phyloP scores from a whole-genome alignment of 2,113 vertebrate species.

The Calyptomena viridis region DNA sequence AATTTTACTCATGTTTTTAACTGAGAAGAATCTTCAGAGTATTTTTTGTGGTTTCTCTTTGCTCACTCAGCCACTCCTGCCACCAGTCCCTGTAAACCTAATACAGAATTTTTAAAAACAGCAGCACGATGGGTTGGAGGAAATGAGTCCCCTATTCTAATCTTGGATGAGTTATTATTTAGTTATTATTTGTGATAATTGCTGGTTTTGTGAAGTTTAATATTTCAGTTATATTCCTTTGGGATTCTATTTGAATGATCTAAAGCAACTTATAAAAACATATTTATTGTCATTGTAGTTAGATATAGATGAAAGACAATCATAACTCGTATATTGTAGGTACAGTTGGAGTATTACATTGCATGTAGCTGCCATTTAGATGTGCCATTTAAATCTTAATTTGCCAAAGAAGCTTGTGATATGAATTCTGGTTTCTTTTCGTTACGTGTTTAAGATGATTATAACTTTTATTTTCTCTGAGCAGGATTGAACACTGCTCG shows the following conservation, averaged over 20 bases:
- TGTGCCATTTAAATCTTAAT: background rate
- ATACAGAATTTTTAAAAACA: background rate
- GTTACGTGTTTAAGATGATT: background rate
- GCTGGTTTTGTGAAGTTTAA: background rate
- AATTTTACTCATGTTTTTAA: background rate
- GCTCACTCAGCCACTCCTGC: background rate
- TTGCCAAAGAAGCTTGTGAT: background rate
- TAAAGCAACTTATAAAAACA: background rate
- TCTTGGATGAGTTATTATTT: background rate
- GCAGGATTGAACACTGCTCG: background rate
- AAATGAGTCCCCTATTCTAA: background rate
- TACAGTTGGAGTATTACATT: background rate
- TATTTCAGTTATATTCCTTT: background rate
- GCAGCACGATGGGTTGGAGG: background rate
- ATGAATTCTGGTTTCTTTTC: background rate
- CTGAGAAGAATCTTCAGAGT: background rate
- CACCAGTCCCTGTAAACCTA: background rate
- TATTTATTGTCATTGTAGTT: background rate
- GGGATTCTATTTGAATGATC: background rate
- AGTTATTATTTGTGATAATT: background rate
- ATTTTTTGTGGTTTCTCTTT: background rate
- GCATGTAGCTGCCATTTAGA: background rate
- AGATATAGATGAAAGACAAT: background rate
- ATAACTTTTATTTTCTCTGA: background rate
- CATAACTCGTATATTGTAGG: fast-evolving